A percentile compares a stretch with the other conserved stretches of the same genome.
Conservation (phyloP, 1,140 invertebrate species). For the Planococcus citri region DNA sequence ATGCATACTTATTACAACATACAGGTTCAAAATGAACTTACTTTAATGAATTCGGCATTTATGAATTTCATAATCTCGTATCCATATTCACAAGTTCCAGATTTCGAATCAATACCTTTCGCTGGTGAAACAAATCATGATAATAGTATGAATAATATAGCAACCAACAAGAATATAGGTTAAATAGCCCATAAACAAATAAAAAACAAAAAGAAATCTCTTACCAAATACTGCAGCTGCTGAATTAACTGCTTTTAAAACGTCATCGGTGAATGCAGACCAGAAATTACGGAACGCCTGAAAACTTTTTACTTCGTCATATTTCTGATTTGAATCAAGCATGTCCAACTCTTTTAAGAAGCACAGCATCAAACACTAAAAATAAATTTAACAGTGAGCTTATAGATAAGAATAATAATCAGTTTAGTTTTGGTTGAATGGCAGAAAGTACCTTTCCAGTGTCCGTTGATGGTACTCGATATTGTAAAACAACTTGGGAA, state of each 20-base stretch:
- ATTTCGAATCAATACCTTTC: no score
- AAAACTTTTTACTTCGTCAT: not conserved
- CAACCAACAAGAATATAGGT: no score
- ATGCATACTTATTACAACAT: no score
- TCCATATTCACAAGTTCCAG: slow-evolving; percentile 10
- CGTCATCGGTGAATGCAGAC: not conserved
- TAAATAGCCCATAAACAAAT: no score
- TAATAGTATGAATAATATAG: no score
- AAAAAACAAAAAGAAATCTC: no score
- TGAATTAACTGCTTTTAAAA: not conserved
- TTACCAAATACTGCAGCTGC: no score
- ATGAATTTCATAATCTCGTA: slow-evolving; percentile 21
- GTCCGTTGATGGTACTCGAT: slow-evolving; percentile 14
- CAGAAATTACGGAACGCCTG: not conserved
- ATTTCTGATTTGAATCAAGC: not conserved
- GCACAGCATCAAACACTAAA: slow-evolving; percentile 23
- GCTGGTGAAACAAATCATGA: no score
- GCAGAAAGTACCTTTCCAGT: slow-evolving; percentile 16
- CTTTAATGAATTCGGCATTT: slow-evolving; percentile 9
- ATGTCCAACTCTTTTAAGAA: slow-evolving; percentile 21
- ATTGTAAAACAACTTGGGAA: not conserved
- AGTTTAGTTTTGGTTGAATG: not conserved
- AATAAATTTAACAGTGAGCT: no score
- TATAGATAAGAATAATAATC: no score
- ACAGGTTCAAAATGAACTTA: no score